Percentiles rank a stretch among this genome's conserved stretches.
Conservation (phyloP, 2,888 invertebrate genomes). For the Sericinus montela region DNA sequence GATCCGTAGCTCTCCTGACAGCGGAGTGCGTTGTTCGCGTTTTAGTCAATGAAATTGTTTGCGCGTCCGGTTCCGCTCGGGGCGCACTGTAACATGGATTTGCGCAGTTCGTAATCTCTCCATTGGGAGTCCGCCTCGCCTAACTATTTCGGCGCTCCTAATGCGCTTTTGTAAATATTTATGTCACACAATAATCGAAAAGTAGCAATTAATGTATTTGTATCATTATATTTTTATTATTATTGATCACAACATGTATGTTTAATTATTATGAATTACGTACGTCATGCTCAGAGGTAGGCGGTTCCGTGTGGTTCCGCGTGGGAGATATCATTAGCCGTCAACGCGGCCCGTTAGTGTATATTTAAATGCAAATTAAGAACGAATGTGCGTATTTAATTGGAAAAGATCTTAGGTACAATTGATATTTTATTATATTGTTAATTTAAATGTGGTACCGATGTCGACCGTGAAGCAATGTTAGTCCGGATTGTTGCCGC, state of each 20-base stretch:
- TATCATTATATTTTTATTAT: conserved; percentile 79
- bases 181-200: conserved; percentile 78
- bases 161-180: conserved; percentile 78
- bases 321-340: conserved; percentile 39
- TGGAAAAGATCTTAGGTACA: conserved; percentile 78
- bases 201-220: conserved; percentile 77
- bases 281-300: conserved; percentile 48
- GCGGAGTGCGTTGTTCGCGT: conserved; percentile 52
- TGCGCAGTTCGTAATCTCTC: conserved; percentile 31
- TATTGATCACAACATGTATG: conserved; percentile 75
- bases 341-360: conserved; percentile 47
- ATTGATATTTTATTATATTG: conserved; percentile 79
- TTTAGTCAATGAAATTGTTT: conserved; percentile 74
- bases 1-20: conserved; percentile 66
- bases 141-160: conserved; percentile 64
- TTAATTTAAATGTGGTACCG: conserved; percentile 77
- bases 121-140: conserved; percentile 63
- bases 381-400: conserved; percentile 69
- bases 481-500: conserved; percentile 58
- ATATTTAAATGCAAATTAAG: conserved; percentile 60
- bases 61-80: conserved; percentile 30
- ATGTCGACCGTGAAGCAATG: conserved; percentile 76
- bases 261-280: conserved; percentile 56
- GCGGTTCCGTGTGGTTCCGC: conserved; percentile 42
- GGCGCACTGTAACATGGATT: conserved; percentile 1